These are phyloP conservation scores for Melospiza melodia DNA, from an alignment of 2,113 vertebrate genomes.

Conservation along the genomic window DNA sequence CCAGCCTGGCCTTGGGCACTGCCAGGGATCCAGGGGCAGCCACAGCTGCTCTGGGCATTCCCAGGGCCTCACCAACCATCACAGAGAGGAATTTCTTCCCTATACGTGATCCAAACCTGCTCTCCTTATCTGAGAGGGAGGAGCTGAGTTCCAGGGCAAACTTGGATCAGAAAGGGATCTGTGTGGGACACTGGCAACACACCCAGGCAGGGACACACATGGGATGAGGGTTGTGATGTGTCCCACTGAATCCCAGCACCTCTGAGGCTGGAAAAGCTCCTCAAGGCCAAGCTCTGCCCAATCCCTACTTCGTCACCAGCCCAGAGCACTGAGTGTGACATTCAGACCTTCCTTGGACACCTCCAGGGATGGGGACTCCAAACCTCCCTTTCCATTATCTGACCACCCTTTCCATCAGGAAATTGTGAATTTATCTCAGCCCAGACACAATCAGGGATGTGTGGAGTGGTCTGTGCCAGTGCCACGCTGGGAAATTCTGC, in stretches of 20 bases:
- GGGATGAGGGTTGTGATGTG: fast-evolving
- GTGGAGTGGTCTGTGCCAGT: fast-evolving
- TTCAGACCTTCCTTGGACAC: neutral
- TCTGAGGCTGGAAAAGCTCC: neutral
- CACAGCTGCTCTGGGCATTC: neutral
- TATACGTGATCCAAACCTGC: neutral
- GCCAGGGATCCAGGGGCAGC: neutral
- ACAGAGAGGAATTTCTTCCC: neutral
- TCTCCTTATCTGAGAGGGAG: neutral
- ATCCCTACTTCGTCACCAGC: neutral
- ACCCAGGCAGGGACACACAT: neutral
- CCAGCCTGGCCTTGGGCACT: neutral
- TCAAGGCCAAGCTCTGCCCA: neutral
- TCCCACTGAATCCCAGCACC: neutral
- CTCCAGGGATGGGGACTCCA: neutral
- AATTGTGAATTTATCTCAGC: neutral
- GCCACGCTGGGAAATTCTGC: fast-evolving
- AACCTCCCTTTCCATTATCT: fast-evolving
- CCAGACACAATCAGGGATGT: fast-evolving
- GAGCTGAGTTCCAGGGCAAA: neutral
- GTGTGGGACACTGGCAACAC: neutral
- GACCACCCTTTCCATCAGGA: neutral
- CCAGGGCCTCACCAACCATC: neutral
- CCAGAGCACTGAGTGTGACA: neutral
- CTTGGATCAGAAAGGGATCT: fast-evolving